Evolutionary conservation across 1,140 invertebrate genomes (phyloP).

Genomic region (Pararge aegeria): DNA sequence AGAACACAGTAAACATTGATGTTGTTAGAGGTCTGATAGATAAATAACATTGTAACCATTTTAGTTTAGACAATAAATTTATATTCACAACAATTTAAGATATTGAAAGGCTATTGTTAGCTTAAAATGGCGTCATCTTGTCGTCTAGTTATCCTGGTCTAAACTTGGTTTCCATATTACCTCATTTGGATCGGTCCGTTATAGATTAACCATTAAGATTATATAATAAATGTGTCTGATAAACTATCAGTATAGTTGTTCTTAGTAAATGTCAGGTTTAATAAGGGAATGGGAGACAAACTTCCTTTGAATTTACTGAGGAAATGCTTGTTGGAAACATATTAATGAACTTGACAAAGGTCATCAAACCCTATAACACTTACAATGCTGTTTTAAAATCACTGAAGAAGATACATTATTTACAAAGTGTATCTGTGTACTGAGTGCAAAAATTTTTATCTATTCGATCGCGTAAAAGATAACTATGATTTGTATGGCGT

Average conservation of each 20-base stretch:
- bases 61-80: not conserved
- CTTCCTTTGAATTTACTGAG: not conserved
- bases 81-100: not conserved
- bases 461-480: too few relatives aligned
- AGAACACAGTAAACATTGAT: not conserved
- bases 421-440: too few relatives aligned
- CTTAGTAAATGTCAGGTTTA: not conserved
- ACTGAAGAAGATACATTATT: too few relatives aligned
- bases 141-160: not conserved
- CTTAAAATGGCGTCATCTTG: not conserved
- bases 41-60: not conserved
- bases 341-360: too few relatives aligned
- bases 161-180: not conserved
- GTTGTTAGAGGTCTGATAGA: not conserved
- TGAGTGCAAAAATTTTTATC: too few relatives aligned
- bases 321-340: too few relatives aligned
- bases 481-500: too few relatives aligned
- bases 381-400: too few relatives aligned
- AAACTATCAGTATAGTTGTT: not conserved
- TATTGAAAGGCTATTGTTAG: conserved; percentile 1
- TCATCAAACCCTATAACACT: too few relatives aligned
- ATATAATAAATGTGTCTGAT: not conserved
- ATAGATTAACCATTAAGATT: not conserved
- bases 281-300: not conserved
- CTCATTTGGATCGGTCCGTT: not conserved